Evolutionary conservation across 2,113 vertebrate species (phyloP).

Genomic region (Chelonoidis abingdonii): DNA sequence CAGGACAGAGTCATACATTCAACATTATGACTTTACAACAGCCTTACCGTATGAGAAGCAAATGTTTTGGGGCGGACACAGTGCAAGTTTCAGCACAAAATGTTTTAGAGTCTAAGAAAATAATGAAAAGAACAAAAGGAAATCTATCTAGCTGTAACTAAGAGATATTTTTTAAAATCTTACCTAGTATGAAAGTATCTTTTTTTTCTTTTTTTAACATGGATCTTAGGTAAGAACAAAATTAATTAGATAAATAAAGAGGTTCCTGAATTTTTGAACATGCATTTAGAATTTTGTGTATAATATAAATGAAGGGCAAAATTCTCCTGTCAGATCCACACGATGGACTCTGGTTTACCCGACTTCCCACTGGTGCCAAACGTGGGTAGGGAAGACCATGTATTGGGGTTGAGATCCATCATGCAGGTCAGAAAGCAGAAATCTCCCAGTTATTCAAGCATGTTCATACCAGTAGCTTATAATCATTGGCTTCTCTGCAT

Average conservation of each 20-base stretch:
- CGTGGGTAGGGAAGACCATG: too few relatives aligned
- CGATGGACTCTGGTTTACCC: fast-evolving
- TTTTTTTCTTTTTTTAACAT: neutral
- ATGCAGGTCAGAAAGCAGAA: neutral
- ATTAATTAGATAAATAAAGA: neutral
- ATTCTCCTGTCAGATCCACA: fast-evolving
- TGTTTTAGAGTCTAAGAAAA: neutral
- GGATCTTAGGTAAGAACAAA: neutral
- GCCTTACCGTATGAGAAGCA: neutral
- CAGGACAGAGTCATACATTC: neutral
- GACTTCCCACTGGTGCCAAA: neutral
- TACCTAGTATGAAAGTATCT: too few relatives aligned
- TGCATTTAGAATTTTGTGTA: neutral
- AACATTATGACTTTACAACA: neutral
- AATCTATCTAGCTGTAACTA: neutral
- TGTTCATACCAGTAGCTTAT: fast-evolving
- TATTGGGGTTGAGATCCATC: neutral
- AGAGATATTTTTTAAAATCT: neutral
- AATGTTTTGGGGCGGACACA: neutral
- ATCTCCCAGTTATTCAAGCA: neutral
- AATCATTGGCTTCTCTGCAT: fast-evolving
- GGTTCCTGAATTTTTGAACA: neutral
- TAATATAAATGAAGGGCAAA: fast-evolving
- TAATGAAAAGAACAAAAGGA: neutral
- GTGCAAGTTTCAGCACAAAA: neutral